Evolutionary conservation across 2,797 vertebrate species (phyloP).

Genomic region (Diplodus sargus): DNA sequence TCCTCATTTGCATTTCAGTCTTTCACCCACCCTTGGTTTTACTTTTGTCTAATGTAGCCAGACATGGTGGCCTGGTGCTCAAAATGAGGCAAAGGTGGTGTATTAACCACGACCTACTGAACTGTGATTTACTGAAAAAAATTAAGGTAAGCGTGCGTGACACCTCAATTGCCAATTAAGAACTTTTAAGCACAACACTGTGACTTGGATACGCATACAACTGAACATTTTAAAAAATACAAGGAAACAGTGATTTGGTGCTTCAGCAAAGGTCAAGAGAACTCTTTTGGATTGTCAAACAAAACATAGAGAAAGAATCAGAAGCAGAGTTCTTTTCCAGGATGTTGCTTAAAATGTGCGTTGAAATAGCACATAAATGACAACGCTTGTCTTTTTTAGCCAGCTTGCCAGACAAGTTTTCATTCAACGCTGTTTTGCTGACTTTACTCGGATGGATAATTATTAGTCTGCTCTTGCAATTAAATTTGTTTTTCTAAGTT

Average conservation of each 20-base stretch:
- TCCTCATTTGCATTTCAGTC: slow-evolving; percentile 62
- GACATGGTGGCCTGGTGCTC: slow-evolving; percentile 13
- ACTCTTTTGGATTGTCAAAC: background rate
- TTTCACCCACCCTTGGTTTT: slow-evolving; percentile 46
- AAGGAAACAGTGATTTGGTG: background rate
- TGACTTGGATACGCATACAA: background rate
- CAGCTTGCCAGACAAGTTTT: background rate
- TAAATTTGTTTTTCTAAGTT: background rate
- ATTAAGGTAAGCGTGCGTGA: background rate
- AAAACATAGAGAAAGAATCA: background rate
- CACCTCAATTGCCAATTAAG: background rate
- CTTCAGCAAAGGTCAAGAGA: background rate
- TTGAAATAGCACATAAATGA: background rate
- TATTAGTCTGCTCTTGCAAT: background rate
- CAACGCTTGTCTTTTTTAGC: background rate
- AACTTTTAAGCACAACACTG: no score
- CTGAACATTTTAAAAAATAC: background rate
- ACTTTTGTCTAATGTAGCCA: slow-evolving; percentile 45
- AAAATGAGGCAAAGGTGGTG: slow-evolving; percentile 18
- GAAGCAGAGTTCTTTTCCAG: background rate
- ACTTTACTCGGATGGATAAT: background rate
- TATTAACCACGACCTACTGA: slow-evolving; percentile 11
- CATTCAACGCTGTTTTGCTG: background rate
- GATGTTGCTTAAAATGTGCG: background rate
- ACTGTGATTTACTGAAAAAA: slow-evolving; percentile 1